Evolutionary conservation across 2,888 invertebrate species (phyloP), one percentile per base, ranked within the genome.

Genomic region (Drosophila melanosoma): DNA sequence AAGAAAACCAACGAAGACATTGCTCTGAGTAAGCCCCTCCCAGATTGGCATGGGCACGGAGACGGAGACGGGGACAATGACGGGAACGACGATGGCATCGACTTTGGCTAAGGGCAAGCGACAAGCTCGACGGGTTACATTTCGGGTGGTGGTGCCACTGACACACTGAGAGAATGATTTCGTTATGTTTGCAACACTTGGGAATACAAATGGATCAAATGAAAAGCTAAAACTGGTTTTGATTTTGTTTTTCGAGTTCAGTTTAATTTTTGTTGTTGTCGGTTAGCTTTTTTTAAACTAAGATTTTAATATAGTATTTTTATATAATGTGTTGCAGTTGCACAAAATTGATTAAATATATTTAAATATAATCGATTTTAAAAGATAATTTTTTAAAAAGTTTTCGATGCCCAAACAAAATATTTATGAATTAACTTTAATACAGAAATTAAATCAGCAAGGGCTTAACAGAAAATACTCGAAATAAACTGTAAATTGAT

Each of bases 31-130:
- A 62, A 76, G 59, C 59, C 61, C 51, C 62, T 53, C 32, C 42
- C 20, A 26, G 5, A 29, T 29, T 29, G 29, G 29, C 29, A 29
- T n/a, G 42, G 56, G 63, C 63, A 66, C 51, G 76, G 69, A 52
- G 71, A 66, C 51, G 76, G 69, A 52, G 71, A 35, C 48, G 45
- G 58, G 45, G 57, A 67, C 38, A 53, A 48, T 52, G 53, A 54
- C 42, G 20, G 35, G 57, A 52, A 42, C 42, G 72, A 62, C 56
- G 66, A 78, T 70, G 70, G 69, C 72, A 79, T 78, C 88, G 90
- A 87, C 85, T 87, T 87, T 86, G 85, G 88, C 83, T 87, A 81
- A 89, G 85, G 90, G 85, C 85, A 83, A 87, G 74, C 87, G 87
- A 76, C 82, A 77, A 79, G 75, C 82, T 78, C 79, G 82, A 87